phyloP scores from a whole-genome alignment of 2,113 vertebrate genomes.

The Gasterosteus aculeatus region DNA sequence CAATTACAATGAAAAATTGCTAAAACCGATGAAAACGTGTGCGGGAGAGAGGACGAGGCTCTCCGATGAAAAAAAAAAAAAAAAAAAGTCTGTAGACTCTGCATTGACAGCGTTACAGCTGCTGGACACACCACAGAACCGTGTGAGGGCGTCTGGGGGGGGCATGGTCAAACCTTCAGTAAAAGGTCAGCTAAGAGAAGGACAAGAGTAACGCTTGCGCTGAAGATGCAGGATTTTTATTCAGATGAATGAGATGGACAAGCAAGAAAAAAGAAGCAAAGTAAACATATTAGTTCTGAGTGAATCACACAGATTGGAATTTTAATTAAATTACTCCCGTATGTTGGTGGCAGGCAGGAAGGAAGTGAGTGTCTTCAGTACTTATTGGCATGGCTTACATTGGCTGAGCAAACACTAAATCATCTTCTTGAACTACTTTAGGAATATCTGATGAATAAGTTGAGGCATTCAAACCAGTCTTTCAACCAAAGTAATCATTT shows the following conservation, averaged over 20 bases:
- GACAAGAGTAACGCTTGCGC: slow-evolving; percentile 23
- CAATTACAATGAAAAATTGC: slow-evolving; percentile 81
- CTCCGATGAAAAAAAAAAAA: slow-evolving; percentile 14
- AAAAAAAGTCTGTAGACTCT: slow-evolving; percentile 19
- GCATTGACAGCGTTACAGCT: slow-evolving; percentile 41
- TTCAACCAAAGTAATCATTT: neutral
- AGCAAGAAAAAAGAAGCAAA: slow-evolving; percentile 16
- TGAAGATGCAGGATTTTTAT: slow-evolving; percentile 24
- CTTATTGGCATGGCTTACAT: slow-evolving; percentile 6
- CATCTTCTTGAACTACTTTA: neutral
- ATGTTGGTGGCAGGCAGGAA: slow-evolving; percentile 14
- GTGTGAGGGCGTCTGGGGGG: slow-evolving; percentile 43
- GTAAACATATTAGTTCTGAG: slow-evolving; percentile 34
- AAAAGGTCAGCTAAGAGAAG: slow-evolving; percentile 14
- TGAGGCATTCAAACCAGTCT: neutral
- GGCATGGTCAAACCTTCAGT: slow-evolving; percentile 19
- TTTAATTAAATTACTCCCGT: slow-evolving; percentile 34
- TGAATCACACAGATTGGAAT: slow-evolving; percentile 40
- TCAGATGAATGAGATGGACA: slow-evolving; percentile 24
- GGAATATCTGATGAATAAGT: slow-evolving; percentile 4
- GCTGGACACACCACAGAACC: slow-evolving; percentile 47
- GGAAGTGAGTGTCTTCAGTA: slow-evolving; percentile 17
- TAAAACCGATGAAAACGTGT: slow-evolving; percentile 57
- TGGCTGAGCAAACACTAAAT: neutral
- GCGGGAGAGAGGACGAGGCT: slow-evolving; percentile 18